These are phyloP conservation scores for Drosophila fuyamai DNA, from an alignment of 1,140 invertebrate genomes.

Conservation along the genomic window DNA sequence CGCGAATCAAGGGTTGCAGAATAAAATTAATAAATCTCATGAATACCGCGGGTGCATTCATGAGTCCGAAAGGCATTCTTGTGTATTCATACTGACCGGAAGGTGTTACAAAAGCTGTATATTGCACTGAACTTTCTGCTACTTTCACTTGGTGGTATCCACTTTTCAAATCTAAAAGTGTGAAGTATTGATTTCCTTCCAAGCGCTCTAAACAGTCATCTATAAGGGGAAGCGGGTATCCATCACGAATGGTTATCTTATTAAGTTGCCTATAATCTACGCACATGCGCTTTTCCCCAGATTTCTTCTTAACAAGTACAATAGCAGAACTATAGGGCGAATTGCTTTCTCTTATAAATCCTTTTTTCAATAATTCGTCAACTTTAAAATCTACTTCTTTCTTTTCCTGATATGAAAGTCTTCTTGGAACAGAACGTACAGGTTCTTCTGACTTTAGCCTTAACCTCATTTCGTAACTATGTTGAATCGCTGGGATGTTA, in stretches of 20 bases:
- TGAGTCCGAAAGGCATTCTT: neutral
- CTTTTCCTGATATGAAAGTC: neutral
- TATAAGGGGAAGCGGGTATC: neutral
- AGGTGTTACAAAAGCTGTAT: constrained; percentile 2
- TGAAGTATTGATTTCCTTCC: no score
- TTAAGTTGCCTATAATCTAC: neutral
- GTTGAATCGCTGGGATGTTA: no score
- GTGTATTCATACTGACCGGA: neutral
- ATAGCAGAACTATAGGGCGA: no score
- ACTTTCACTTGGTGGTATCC: no score
- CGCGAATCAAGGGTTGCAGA: neutral
- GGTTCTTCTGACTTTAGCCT: neutral
- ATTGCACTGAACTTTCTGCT: neutral
- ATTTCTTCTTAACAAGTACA: no score
- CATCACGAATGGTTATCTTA: constrained; percentile 3
- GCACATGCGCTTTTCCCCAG: no score
- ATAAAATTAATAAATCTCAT: neutral
- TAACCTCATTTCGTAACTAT: no score
- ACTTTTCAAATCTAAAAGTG: no score
- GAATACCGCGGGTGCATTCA: neutral
- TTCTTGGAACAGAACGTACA: neutral
- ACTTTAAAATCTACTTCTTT: neutral
- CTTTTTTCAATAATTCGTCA: neutral
- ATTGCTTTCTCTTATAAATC: no score
- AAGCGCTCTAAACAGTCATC: neutral